Percentiles rank a stretch among this genome's conserved stretches.
Conservation (phyloP, 2,888 invertebrate species). For the Sarcophaga caerulescens region DNA sequence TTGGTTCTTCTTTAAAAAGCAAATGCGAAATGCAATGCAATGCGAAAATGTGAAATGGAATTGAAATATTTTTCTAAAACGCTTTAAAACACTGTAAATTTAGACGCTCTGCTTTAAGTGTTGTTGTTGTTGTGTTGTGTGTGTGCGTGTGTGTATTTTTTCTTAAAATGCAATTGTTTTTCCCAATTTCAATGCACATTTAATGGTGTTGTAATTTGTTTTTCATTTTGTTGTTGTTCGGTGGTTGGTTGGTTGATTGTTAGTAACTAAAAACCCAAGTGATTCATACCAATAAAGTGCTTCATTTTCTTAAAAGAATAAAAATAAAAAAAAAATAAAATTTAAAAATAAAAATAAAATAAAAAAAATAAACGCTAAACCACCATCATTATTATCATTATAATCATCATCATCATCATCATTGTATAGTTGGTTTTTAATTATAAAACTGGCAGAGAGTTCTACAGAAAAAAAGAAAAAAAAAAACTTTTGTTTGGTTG, state of each 20-base stretch:
- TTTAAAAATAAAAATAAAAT: background rate
- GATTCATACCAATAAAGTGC: slow-evolving; percentile 46
- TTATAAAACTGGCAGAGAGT: slow-evolving; percentile 47
- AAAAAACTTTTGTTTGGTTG: slow-evolving; percentile 29
- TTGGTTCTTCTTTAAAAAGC: background rate
- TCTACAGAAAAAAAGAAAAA: too few relatives aligned
- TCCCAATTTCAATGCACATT: too few relatives aligned
- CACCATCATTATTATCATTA: slow-evolving; percentile 46
- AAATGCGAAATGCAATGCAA: background rate
- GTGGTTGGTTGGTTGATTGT: background rate
- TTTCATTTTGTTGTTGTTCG: slow-evolving; percentile 3
- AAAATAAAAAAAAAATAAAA: slow-evolving; percentile 6
- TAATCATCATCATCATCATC: background rate
- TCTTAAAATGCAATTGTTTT: slow-evolving; percentile 21
- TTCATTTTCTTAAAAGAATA: slow-evolving; percentile 31
- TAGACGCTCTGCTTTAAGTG: slow-evolving; percentile 49
- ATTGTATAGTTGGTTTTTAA: slow-evolving; percentile 42
- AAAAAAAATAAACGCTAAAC: slow-evolving; percentile 51
- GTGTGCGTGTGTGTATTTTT: slow-evolving; percentile 35
- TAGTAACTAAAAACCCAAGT: slow-evolving; percentile 52
- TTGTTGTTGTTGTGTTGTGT: slow-evolving; percentile 27
- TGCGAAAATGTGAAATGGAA: background rate
- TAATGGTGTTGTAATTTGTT: slow-evolving; percentile 19
- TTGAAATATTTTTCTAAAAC: slow-evolving; percentile 55
- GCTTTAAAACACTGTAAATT: slow-evolving; percentile 57